Base-by-base conservation (phyloP, 2,113 vertebrate genomes). In the Heloderma charlesbogerti region DNA sequence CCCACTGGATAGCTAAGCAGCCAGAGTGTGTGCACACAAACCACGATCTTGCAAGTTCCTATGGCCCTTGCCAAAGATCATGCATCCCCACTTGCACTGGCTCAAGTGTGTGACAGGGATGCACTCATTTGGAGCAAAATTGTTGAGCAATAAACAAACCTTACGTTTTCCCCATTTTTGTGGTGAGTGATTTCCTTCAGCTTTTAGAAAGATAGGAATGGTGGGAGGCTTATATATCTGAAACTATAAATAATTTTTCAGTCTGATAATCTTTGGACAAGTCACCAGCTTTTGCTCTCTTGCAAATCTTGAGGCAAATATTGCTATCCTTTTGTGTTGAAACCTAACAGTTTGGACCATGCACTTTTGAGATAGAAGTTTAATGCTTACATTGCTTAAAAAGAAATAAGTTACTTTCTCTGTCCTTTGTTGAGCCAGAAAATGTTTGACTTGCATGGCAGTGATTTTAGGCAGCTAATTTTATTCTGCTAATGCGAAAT, bases 401-500 rank as follows among this genome's bases (percentile, higher is more conserved):
- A 45, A 82, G 48, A 34, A 78, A 60, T n/a, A 22, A 92, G 31
- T 79, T 93, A 1, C 87, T 92, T 92, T 66, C 7, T 78, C 8
- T 67, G 54, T 16, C 69, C 10, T 0, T 93, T 85, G 37, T 51
- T 90, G 34, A 88, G 75, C 87, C 75, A 81, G 4, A 69, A 92
- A 91, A 51, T 92, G 57, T 12, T 3, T 93, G 69, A 79, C 89
- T 71, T 69, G 74, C 6, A 57, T 13, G 12, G 43, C n/a, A 54
- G 37, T 71, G 89, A 90, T 78, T 91, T 96, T 84, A 86, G 87
- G 84, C 43, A 85, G 88, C 86, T 91, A 74, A 92, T 94, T 89
- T 89, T 91, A 87, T 92, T 84, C 43, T 77, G 69, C 51, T 95
- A 95, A 93, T 88, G 34, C 69, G 90, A 75, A 94, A 82, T 93